Evolutionary conservation across 2,888 invertebrate genomes (phyloP).

Genomic region (Plutella xylostella): DNA sequence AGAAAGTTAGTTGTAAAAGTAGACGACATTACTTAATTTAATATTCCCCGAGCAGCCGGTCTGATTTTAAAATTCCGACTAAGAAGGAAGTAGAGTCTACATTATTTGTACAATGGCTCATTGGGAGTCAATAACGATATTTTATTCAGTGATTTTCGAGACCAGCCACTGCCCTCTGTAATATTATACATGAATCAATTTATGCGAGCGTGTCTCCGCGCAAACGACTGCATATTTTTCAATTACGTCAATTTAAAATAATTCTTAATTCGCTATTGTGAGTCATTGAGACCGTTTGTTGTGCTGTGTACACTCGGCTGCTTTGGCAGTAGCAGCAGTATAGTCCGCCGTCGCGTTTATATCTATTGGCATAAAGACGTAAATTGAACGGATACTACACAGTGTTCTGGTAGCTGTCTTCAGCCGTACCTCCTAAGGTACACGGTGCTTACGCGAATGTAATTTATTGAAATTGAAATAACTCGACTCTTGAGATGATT

Average conservation of each 20-base stretch:
- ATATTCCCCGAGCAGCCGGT: too few relatives aligned
- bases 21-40: too few relatives aligned
- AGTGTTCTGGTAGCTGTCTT: too few relatives aligned
- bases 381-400: too few relatives aligned
- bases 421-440: too few relatives aligned
- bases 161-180: constrained; percentile 3
- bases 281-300: constrained; percentile 55
- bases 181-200: constrained; percentile 60
- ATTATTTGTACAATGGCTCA: neutral
- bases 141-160: constrained; percentile 7
- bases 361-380: too few relatives aligned
- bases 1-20: too few relatives aligned
- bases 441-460: too few relatives aligned
- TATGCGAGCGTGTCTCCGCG: constrained; percentile 51
- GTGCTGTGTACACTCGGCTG: constrained; percentile 25
- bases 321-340: neutral
- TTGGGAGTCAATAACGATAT: constrained; percentile 9
- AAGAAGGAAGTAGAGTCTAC: constrained; percentile 1
- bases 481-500: too few relatives aligned
- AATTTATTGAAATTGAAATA: too few relatives aligned
- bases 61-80: neutral
- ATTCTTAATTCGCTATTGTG: constrained; percentile 69
- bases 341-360: too few relatives aligned
- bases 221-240: constrained; percentile 67
- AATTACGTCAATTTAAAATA: constrained; percentile 71